phyloP scores from a whole-genome alignment of 2,113 vertebrate species.

The Baryphthengus martii region DNA sequence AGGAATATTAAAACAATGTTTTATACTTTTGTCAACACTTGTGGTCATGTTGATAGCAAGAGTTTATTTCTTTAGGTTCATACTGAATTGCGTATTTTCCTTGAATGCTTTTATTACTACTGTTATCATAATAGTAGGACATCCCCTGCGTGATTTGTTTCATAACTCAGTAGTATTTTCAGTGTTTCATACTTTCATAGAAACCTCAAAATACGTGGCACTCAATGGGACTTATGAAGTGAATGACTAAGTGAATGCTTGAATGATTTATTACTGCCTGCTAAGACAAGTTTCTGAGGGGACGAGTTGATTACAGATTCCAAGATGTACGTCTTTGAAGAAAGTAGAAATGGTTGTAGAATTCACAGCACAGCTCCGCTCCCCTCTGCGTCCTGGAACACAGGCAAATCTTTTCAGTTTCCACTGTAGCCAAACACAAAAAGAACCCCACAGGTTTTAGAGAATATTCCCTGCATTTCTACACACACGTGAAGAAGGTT shows the following conservation, averaged over 20 bases:
- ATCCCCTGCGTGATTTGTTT: neutral
- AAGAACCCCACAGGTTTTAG: neutral
- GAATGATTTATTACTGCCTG: conserved; percentile 26
- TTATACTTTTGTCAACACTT: neutral
- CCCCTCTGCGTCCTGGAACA: neutral
- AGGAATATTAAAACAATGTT: neutral
- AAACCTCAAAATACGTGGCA: neutral
- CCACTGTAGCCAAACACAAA: neutral
- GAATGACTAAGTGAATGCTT: neutral
- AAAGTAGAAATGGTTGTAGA: neutral
- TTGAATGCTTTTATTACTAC: neutral
- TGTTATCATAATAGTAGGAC: neutral
- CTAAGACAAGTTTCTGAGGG: neutral
- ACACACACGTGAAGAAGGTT: neutral
- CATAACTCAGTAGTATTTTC: neutral
- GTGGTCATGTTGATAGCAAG: neutral
- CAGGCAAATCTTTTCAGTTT: neutral
- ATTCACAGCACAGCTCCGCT: neutral
- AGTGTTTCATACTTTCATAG: neutral
- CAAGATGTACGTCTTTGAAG: neutral
- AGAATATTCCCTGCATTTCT: neutral
- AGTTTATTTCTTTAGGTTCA: neutral
- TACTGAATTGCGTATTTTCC: neutral
- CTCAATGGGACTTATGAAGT: neutral
- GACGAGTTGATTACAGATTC: neutral